A percentile compares a stretch with the other conserved stretches of the same genome.
phyloP scores from a whole-genome alignment of 2,888 invertebrate genomes.

The Nemurella pictetii region DNA sequence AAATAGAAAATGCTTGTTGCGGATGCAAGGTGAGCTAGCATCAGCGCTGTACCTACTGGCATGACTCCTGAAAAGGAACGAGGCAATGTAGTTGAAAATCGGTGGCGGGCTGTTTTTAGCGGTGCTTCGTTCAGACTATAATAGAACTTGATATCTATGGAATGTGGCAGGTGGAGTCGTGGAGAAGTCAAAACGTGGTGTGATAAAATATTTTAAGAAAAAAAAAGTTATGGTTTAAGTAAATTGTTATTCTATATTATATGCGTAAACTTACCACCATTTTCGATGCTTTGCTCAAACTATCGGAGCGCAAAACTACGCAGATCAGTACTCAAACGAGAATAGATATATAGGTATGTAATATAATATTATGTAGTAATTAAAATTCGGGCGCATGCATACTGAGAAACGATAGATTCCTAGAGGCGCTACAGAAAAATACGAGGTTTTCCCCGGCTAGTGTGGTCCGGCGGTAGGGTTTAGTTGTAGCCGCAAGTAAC shows the following conservation, averaged over 20 bases:
- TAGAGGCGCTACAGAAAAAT: slow-evolving; percentile 17
- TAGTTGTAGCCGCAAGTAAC: slow-evolving; percentile 7
- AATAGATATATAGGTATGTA: slow-evolving; percentile 14
- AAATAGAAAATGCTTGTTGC: neutral
- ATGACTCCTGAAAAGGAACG: neutral
- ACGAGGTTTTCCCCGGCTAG: slow-evolving; percentile 13
- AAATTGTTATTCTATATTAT: neutral
- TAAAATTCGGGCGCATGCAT: slow-evolving; percentile 26
- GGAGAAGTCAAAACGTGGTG: neutral
- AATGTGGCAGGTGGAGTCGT: neutral
- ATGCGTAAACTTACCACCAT: slow-evolving; percentile 26
- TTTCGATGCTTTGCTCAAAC: slow-evolving; percentile 26
- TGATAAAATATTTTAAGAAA: neutral
- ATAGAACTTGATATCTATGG: slow-evolving; percentile 11
- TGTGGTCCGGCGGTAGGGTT: slow-evolving; percentile 17
- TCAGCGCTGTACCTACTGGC: neutral
- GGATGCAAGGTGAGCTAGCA: neutral
- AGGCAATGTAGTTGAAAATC: neutral
- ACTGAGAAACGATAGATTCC: slow-evolving; percentile 17
- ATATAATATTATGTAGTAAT: slow-evolving; percentile 21
- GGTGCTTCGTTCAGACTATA: neutral
- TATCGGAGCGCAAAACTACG: slow-evolving; percentile 19
- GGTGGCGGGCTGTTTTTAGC: neutral
- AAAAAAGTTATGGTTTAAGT: slow-evolving; percentile 13
- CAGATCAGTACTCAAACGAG: slow-evolving; percentile 20